Percentiles rank a stretch among this genome's conserved stretches.
Conservation (phyloP, 1,140 invertebrate genomes). For the Anastrepha obliqua region DNA sequence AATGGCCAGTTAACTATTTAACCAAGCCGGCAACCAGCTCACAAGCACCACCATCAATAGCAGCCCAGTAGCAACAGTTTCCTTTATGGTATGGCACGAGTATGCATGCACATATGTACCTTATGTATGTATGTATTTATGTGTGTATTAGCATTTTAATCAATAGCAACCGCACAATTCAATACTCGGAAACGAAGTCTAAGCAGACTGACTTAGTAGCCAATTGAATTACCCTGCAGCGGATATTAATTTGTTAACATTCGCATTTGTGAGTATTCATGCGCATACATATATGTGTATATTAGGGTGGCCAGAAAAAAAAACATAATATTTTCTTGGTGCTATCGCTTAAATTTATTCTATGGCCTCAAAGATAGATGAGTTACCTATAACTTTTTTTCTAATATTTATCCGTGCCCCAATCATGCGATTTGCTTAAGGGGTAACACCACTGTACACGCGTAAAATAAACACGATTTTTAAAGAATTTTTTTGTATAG, state of each 20-base stretch:
- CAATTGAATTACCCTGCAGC: not conserved
- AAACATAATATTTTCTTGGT: too few species aligned
- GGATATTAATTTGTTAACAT: constrained; percentile 41
- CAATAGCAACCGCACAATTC: not conserved
- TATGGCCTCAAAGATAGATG: too few species aligned
- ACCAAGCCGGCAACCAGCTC: not conserved
- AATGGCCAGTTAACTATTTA: constrained; percentile 21
- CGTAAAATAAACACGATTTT: too few species aligned
- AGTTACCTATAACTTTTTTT: too few species aligned
- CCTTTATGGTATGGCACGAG: too few species aligned
- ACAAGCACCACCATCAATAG: not conserved
- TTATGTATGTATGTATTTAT: too few species aligned
- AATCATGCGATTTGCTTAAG: too few species aligned
- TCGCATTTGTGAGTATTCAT: not conserved
- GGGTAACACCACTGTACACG: too few species aligned
- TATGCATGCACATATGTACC: not conserved
- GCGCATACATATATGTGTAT: not conserved
- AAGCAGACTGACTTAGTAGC: not conserved
- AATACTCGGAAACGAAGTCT: not conserved
- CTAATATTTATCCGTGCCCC: too few species aligned
- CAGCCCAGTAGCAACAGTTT: not conserved
- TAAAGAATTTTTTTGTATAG: too few species aligned
- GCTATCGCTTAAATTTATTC: too few species aligned
- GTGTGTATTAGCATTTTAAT: not conserved
- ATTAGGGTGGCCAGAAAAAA: too few species aligned